Percentiles rank a stretch among this genome's conserved stretches.
These are phyloP conservation scores for Stegophylla sp. DNA, from an alignment of 2,888 invertebrate genomes.

Conservation along the genomic window DNA sequence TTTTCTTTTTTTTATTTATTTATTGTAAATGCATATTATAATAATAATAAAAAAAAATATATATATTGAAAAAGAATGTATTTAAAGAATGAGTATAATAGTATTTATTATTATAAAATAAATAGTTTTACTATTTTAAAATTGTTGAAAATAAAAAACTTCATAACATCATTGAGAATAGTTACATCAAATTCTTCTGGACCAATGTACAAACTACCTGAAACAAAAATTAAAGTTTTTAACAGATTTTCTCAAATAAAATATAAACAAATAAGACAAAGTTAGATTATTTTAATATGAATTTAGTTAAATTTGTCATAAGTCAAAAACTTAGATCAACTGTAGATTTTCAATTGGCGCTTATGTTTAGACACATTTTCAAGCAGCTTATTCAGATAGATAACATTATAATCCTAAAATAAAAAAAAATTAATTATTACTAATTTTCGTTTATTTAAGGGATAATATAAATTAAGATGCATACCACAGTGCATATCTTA, in stretches of 20 bases:
- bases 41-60: neutral
- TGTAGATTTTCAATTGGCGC: conserved; percentile 32
- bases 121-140: neutral
- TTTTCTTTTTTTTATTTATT: no score
- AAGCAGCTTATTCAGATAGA: conserved; percentile 14
- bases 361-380: conserved; percentile 32
- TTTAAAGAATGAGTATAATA: neutral
- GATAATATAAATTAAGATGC: conserved; percentile 10
- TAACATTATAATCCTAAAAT: conserved; percentile 21
- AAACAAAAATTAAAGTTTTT: conserved; percentile 29
- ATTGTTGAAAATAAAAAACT: neutral
- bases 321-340: conserved; percentile 37
- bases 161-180: neutral
- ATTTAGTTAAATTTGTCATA: neutral
- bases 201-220: neutral
- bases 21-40: no score
- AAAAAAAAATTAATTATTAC: conserved; percentile 12
- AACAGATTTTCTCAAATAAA: conserved; percentile 16
- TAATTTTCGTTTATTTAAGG: neutral
- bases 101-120: neutral
- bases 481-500: conserved; percentile 17
- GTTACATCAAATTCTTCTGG: conserved; percentile 18
- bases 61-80: neutral
- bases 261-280: conserved; percentile 8
- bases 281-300: conserved; percentile 15